A percentile compares a stretch with the other conserved stretches of the same genome.
phyloP scores from a whole-genome alignment of 2,888 invertebrate species.

The Aleiodes alternator region DNA sequence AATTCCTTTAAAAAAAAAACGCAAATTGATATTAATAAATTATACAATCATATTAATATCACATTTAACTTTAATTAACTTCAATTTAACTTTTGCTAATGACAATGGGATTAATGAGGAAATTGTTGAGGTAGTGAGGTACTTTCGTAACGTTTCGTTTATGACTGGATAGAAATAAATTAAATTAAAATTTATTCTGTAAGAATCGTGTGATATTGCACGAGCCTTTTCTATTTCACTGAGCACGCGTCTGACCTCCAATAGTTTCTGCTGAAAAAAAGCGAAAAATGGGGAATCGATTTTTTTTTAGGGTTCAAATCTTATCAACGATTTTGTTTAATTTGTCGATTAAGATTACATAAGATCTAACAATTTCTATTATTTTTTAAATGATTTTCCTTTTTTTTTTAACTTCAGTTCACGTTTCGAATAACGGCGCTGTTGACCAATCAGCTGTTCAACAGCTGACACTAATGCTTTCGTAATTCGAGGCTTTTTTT shows the following conservation, averaged over 20 bases:
- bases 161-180: not conserved
- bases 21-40: not conserved
- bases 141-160: not conserved
- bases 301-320: too few species aligned
- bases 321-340: not conserved
- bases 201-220: constrained; percentile 10
- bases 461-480: constrained; percentile 35
- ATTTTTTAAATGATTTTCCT: not conserved
- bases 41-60: too few species aligned
- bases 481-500: not conserved
- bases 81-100: too few species aligned
- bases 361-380: too few species aligned
- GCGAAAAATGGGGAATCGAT: too few species aligned
- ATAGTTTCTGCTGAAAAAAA: not conserved
- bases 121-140: not conserved
- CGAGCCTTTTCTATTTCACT: not conserved
- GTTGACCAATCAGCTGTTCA: constrained; percentile 31
- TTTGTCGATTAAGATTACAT: too few species aligned
- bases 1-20: not conserved
- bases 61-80: too few species aligned
- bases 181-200: constrained; percentile 1
- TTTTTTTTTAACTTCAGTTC: not conserved
- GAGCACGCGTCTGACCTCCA: not conserved
- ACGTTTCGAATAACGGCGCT: not conserved
- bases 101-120: not conserved